phyloP scores from a whole-genome alignment of 1,140 invertebrate genomes.

The Leptinotarsa texana region DNA sequence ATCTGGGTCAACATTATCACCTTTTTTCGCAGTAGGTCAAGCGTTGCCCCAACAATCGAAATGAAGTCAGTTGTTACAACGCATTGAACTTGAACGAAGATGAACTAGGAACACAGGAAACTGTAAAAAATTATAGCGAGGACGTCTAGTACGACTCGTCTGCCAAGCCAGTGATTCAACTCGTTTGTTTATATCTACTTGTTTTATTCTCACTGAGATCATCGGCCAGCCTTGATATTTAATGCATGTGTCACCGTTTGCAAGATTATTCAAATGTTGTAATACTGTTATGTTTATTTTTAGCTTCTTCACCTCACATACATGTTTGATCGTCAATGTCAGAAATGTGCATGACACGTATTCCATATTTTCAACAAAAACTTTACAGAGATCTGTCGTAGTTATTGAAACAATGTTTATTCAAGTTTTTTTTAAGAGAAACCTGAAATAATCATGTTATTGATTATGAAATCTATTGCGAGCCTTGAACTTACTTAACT shows the following conservation, averaged over 20 bases:
- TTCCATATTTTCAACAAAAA: too few relatives aligned
- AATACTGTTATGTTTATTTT: background rate
- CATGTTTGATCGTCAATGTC: too few relatives aligned
- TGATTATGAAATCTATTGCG: too few relatives aligned
- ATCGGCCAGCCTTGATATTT: slow-evolving; percentile 2
- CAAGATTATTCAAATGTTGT: background rate
- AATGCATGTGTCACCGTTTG: slow-evolving; percentile 5
- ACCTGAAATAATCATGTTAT: too few relatives aligned
- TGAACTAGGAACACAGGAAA: slow-evolving; percentile 6
- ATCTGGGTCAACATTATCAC: background rate
- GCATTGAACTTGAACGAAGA: slow-evolving; percentile 1
- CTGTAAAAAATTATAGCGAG: background rate
- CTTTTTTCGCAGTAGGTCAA: slow-evolving; percentile 5
- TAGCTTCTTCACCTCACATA: background rate
- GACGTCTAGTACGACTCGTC: slow-evolving; percentile 3
- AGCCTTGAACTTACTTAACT: too few relatives aligned
- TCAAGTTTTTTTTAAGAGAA: too few relatives aligned
- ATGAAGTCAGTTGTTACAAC: background rate
- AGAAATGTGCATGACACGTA: too few relatives aligned
- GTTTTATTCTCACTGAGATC: background rate
- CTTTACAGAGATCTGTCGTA: too few relatives aligned
- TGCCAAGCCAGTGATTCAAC: background rate
- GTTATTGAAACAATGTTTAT: too few relatives aligned
- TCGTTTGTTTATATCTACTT: slow-evolving; percentile 3
- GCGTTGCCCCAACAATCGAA: background rate